Evolutionary conservation across 2,888 invertebrate species (phyloP), one percentile per base, ranked within the genome.

Genomic region (Mythimna lalbum): DNA sequence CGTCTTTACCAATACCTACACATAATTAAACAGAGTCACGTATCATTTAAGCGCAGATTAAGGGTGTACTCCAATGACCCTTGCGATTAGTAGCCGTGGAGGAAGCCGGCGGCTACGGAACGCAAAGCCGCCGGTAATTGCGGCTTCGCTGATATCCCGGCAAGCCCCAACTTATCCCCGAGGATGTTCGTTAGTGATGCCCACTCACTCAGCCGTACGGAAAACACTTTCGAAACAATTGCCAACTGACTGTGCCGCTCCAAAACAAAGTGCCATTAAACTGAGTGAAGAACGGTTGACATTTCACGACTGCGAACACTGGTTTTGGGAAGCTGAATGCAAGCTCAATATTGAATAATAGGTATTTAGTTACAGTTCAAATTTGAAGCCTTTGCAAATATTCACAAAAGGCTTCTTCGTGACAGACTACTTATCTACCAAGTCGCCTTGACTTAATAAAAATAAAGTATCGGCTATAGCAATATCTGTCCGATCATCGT

Each of bases 121-220:
- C 92, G 92, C 88, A 92, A 93, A 93, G 90, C 93, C 92, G 91
- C 84, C 92, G 84, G 93, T 94, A 94, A 94, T 94, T 93, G 94
- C 93, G 93, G 94, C 93, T 93, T 92, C 92, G 88, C 83, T 90
- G 90, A 90, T 89, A 89, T 87, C 90, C 89, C 87, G 90, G 90
- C 91, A 91, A 92, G 90, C 93, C 90, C 91, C 86, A 88, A 88
- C 89, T 90, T 90, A 90, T 90, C 90, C 91, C 88, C 85, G 83
- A 87, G 90, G 90, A 90, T 90, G 89, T 91, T 90, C 88, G 90
- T 90, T 90, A 91, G 88, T 89, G 89, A 87, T 84, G 83, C 86
- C 87, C 82, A 83, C 85, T 86, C 80, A 82, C 77, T 81, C 75
- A 79, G 65, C 77, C 69, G 66, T 67, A 76, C 68, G 59, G 69